These are phyloP conservation scores for Semnornis frantzii DNA, from an alignment of 2,113 vertebrate species.

Conservation along the genomic window DNA sequence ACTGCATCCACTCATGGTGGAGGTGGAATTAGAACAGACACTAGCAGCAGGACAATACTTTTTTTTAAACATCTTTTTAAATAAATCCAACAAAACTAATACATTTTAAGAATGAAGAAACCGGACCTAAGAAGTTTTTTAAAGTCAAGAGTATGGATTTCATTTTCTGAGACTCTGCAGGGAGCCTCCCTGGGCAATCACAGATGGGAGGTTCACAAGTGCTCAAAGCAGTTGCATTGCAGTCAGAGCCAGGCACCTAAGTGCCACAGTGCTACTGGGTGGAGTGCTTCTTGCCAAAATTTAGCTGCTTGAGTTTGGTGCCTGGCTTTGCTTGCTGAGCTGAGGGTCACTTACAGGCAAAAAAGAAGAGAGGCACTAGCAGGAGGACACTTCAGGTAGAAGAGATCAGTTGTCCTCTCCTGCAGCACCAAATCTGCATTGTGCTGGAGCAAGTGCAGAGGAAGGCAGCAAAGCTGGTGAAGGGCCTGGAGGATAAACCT, in stretches of 20 bases:
- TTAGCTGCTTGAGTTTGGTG: background rate
- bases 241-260: background rate
- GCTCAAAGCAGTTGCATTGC: background rate
- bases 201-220: background rate
- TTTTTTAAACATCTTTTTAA: background rate
- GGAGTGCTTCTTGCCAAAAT: background rate
- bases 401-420: background rate
- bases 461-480: too few species aligned
- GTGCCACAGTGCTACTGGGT: background rate
- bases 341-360: rapidly evolving
- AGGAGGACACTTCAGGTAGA: background rate
- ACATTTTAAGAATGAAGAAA: background rate
- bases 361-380: background rate
- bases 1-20: rapidly evolving
- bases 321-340: background rate
- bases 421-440: background rate
- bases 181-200: background rate
- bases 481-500: too few species aligned
- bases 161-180: background rate
- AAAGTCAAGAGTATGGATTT: background rate
- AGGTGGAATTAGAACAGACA: background rate
- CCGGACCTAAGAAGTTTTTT: background rate
- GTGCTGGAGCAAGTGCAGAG: too few species aligned
- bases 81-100: background rate
- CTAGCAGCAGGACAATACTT: background rate